Conservation (phyloP, 2,113 vertebrate genomes). For the Phylloscopus trochilus region DNA sequence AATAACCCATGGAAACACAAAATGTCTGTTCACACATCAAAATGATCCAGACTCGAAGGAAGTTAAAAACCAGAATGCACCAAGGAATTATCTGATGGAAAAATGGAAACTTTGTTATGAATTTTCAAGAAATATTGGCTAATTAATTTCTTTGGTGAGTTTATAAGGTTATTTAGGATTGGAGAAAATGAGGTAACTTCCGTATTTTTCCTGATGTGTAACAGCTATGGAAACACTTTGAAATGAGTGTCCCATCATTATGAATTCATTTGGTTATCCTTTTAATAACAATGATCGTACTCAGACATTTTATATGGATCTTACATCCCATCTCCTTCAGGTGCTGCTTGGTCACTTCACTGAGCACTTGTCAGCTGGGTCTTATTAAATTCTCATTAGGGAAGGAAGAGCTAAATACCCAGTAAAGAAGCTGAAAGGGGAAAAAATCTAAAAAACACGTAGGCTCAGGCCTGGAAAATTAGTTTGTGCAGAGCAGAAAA, state of each 20-base stretch:
- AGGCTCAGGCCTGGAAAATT: conserved; percentile 38
- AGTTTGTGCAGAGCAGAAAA: not conserved
- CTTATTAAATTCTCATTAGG: conserved; percentile 55
- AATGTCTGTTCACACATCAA: conserved; percentile 70
- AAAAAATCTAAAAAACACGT: not conserved
- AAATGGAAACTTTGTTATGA: conserved; percentile 68
- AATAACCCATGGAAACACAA: conserved; percentile 67
- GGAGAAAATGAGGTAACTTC: conserved; percentile 70
- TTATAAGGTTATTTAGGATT: conserved; percentile 62
- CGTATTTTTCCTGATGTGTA: conserved; percentile 51
- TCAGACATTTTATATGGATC: not conserved
- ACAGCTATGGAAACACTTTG: conserved; percentile 67
- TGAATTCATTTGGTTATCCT: conserved; percentile 48
- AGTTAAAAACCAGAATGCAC: conserved; percentile 68
- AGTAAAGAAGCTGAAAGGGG: not conserved
- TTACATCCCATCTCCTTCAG: conserved; percentile 50
- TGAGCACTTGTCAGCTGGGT: conserved; percentile 41
- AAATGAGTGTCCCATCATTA: conserved; percentile 55
- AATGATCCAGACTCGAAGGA: conserved; percentile 61
- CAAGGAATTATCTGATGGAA: conserved; percentile 63
- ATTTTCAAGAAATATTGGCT: conserved; percentile 67
- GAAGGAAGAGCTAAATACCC: conserved; percentile 47
- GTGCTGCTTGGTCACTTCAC: conserved; percentile 40
- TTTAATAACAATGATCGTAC: conserved; percentile 30
- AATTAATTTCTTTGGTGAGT: conserved; percentile 66